phyloP scores from a whole-genome alignment of 2,113 vertebrate genomes.

The Mus pahari region DNA sequence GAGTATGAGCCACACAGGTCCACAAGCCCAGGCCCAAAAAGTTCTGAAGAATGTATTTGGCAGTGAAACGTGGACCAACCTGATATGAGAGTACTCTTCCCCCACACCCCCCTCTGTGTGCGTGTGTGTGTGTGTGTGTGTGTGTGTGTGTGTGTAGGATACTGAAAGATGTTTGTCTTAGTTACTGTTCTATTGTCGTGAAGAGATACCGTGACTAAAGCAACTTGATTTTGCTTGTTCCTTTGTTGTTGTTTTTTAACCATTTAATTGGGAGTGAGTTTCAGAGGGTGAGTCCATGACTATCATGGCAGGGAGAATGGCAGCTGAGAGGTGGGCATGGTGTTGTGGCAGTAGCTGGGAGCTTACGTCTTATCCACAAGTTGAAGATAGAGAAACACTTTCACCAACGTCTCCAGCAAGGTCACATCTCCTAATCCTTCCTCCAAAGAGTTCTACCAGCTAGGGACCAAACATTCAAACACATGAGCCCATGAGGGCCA shows the following conservation, averaged over 20 bases:
- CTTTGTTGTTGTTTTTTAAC: neutral
- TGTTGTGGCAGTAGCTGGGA: neutral
- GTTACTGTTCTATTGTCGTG: neutral
- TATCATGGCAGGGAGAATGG: neutral
- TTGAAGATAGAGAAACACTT: neutral
- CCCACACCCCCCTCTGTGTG: neutral
- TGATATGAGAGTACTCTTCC: neutral
- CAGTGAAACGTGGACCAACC: conserved; percentile 8
- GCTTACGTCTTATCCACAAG: neutral
- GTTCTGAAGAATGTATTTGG: conserved; percentile 30
- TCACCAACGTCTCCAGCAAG: neutral
- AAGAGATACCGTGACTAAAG: neutral
- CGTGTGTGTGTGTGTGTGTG: neutral
- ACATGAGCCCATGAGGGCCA: neutral
- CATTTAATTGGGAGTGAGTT: neutral
- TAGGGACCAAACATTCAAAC: neutral
- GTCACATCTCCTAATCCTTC: neutral
- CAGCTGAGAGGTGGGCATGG: neutral
- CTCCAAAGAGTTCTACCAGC: neutral
- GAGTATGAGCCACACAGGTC: neutral
- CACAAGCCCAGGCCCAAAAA: neutral
- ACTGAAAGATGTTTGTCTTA: neutral
- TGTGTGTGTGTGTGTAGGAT: neutral
- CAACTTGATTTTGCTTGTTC: neutral
- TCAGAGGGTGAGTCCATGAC: neutral